phyloP scores from a whole-genome alignment of 1,140 invertebrate species.

The Bombyx mori region ASM3026992v2 NC_085132.1:6413501-6414000 shows the following conservation, averaged over 20 bases:
- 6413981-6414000: conserved; percentile 39
- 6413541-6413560: conserved; percentile 49
- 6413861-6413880: conserved; percentile 55
- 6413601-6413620: conserved; percentile 70
- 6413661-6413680: conserved; percentile 44
- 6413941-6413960: conserved; percentile 81
- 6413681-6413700: conserved; percentile 31
- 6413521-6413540: conserved; percentile 37
- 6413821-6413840: conserved; percentile 45
- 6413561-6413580: conserved; percentile 64
- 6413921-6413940: conserved; percentile 79
- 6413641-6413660: conserved; percentile 62
- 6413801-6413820: conserved; percentile 37
- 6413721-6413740: conserved; percentile 55
- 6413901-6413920: conserved; percentile 68
- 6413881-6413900: conserved; percentile 69
- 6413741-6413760: conserved; percentile 66
- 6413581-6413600: conserved; percentile 73
- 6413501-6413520: conserved; percentile 43
- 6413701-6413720: conserved; percentile 47
- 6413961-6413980: conserved; percentile 72
- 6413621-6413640: conserved; percentile 55
- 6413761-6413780: conserved; percentile 78
- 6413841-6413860: conserved; percentile 39
- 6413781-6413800: conserved; percentile 74